phyloP scores from a whole-genome alignment of 2,797 vertebrate species.

The Mus spretus region DNA sequence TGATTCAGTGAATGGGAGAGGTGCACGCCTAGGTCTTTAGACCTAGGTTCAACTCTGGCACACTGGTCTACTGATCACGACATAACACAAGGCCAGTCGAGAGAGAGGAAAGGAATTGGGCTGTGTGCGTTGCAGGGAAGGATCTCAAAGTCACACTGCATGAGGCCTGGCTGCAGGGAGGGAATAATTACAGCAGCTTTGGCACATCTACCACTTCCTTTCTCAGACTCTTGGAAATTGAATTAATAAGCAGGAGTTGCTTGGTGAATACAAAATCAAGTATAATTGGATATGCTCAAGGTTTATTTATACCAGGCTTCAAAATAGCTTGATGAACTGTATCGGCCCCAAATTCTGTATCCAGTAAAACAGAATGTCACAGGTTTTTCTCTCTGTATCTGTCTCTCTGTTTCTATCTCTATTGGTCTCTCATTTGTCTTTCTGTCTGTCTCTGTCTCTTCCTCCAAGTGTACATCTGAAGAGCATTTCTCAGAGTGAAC shows the following conservation, averaged over 20 bases:
- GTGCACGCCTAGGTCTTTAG: neutral
- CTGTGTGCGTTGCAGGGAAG: neutral
- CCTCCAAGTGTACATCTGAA: neutral
- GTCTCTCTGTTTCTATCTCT: neutral
- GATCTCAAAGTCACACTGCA: neutral
- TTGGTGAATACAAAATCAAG: conserved; percentile 55
- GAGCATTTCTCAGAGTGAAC: neutral
- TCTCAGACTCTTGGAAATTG: conserved; percentile 39
- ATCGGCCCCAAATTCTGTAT: neutral
- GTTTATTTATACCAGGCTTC: conserved; percentile 52
- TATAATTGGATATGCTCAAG: neutral
- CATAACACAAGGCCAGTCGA: neutral
- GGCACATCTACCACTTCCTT: conserved; percentile 15
- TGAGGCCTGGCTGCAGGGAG: neutral
- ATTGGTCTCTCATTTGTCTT: neutral
- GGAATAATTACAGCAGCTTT: neutral
- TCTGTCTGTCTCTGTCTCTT: neutral
- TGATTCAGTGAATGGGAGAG: neutral
- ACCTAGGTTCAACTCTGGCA: neutral
- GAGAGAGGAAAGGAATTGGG: neutral
- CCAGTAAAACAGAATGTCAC: neutral
- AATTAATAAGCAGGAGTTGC: conserved; percentile 58
- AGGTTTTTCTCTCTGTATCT: neutral
- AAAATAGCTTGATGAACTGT: conserved; percentile 46
- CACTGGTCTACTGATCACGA: neutral